Conservation (phyloP, 2,797 vertebrate genomes). For the Anniella stebbinsi region DNA sequence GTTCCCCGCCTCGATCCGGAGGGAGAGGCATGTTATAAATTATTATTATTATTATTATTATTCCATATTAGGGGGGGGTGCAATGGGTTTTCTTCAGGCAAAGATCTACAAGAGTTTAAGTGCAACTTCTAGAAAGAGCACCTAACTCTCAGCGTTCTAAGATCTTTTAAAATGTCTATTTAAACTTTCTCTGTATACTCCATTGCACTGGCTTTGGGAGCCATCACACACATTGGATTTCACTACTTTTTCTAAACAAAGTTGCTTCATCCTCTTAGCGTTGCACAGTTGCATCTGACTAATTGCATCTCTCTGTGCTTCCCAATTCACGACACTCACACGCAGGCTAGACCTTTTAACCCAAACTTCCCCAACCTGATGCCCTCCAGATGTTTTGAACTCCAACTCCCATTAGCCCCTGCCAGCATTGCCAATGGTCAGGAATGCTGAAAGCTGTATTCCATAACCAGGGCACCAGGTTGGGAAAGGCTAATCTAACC, state of each 20-base stretch:
- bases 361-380: not conserved
- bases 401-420: not conserved
- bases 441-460: no score
- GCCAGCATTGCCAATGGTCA: no score
- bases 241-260: not conserved
- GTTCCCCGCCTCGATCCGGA: no score
- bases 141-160: not conserved
- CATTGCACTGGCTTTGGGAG: not conserved
- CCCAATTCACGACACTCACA: not conserved
- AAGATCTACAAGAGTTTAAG: not conserved
- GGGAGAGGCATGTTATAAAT: no score
- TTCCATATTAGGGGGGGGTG: no score
- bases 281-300: not conserved
- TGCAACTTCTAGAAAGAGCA: not conserved
- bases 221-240: not conserved
- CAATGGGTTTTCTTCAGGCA: not conserved
- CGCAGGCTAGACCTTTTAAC: not conserved
- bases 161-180: not conserved
- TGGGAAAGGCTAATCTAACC: not conserved
- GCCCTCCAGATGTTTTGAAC: not conserved
- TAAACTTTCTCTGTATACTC: not conserved
- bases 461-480: not conserved
- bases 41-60: no score
- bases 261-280: not conserved
- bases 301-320: not conserved